phyloP scores from a whole-genome alignment of 2,797 vertebrate species.

The Mormyrus hasselquistii region DNA sequence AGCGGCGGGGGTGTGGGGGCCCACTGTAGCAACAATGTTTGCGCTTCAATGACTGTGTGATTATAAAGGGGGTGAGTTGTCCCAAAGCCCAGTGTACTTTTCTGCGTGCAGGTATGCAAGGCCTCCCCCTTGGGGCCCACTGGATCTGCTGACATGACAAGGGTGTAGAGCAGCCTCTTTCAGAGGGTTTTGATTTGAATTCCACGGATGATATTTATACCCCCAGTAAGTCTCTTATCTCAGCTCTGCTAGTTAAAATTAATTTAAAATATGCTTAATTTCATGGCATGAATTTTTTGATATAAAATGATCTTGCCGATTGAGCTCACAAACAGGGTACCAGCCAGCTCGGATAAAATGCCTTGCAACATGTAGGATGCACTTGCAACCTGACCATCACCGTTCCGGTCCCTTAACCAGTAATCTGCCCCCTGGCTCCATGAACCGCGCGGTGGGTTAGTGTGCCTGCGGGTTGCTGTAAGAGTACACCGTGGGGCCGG shows the following conservation, averaged over 20 bases:
- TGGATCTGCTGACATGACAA: neutral
- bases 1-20: constrained; percentile 11
- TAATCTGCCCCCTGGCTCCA: neutral
- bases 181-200: neutral
- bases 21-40: constrained; percentile 37
- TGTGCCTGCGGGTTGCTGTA: neutral
- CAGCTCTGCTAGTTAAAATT: neutral
- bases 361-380: neutral
- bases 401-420: neutral
- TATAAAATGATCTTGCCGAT: neutral
- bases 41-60: constrained; percentile 50
- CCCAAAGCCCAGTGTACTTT: neutral
- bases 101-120: neutral
- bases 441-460: neutral
- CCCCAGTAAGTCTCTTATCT: neutral
- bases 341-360: neutral
- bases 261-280: neutral
- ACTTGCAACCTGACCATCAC: neutral
- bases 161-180: neutral
- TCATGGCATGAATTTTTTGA: neutral
- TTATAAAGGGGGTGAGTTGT: constrained; percentile 6
- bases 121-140: neutral
- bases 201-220: neutral
- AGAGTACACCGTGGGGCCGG: neutral
- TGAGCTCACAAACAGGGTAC: neutral